phyloP scores from a whole-genome alignment of 2,888 invertebrate species.

The Strigamia maritima region DNA sequence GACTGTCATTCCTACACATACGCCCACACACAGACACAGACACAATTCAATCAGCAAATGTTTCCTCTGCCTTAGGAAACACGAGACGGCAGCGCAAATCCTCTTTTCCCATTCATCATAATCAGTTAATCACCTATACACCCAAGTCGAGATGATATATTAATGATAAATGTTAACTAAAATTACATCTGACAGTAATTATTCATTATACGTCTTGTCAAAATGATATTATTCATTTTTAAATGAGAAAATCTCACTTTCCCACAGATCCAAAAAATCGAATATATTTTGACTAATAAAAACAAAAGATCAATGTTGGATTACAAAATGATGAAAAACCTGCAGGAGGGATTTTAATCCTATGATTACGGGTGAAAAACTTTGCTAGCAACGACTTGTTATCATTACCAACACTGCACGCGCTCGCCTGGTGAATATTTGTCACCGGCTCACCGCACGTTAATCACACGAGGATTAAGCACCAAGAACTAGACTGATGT shows the following conservation, averaged over 20 bases:
- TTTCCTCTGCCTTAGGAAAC: slow-evolving; percentile 13
- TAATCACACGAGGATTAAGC: slow-evolving; percentile 19
- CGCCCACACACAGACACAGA: no score
- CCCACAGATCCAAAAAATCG: no score
- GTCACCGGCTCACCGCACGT: neutral
- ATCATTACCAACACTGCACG: neutral
- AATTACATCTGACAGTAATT: neutral
- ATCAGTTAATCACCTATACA: slow-evolving; percentile 12
- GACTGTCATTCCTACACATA: neutral
- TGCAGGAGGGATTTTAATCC: neutral
- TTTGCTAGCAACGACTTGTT: slow-evolving; percentile 1
- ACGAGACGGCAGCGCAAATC: slow-evolving; percentile 15
- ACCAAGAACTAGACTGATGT: neutral
- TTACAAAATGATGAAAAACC: neutral
- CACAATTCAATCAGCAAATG: slow-evolving; percentile 7
- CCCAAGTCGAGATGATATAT: neutral
- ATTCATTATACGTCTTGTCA: neutral
- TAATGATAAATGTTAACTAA: neutral
- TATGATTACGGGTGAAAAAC: neutral
- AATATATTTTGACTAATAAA: no score
- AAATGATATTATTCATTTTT: no score
- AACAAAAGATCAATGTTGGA: no score
- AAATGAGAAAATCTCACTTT: no score
- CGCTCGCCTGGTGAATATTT: slow-evolving; percentile 19
- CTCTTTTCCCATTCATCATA: neutral